Conservation (phyloP, 30 jellyfish, hydroid and myxozoan species). For the Chrysaora quinquecirrha region DNA sequence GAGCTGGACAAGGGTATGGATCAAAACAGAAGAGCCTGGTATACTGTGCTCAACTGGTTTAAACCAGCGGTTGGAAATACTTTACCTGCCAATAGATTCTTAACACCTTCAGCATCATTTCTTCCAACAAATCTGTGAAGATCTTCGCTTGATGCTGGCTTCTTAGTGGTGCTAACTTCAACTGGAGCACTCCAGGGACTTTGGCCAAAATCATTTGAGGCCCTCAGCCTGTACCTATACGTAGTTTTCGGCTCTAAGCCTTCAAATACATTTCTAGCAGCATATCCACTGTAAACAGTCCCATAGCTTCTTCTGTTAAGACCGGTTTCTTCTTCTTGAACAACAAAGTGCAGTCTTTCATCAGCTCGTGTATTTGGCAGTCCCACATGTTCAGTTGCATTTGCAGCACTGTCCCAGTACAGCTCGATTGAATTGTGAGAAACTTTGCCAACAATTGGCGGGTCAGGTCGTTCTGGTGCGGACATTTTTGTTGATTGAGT, state of each 20-base stretch:
- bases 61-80: no score
- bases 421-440: constrained; percentile 76
- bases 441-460: constrained; percentile 88
- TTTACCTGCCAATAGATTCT: constrained; percentile 58
- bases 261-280: constrained; percentile 65
- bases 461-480: constrained; percentile 82
- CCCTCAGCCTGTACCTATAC: constrained; percentile 75
- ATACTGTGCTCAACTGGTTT: no score
- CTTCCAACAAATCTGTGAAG: constrained; percentile 69
- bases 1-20: no score
- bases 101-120: constrained; percentile 60
- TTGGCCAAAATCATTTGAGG: constrained; percentile 57
- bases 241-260: constrained; percentile 84
- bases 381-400: constrained; percentile 51
- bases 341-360: constrained; percentile 63
- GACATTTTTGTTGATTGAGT: constrained; percentile 54
- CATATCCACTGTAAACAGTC: constrained; percentile 86
- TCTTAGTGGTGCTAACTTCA: constrained; percentile 74
- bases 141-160: constrained; percentile 89
- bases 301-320: constrained; percentile 63
- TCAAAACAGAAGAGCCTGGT: no score
- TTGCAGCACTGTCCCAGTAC: constrained; percentile 49
- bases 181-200: constrained; percentile 92
- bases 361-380: constrained; percentile 43
- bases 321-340: constrained; percentile 87